These are phyloP conservation scores for Pollenia griseotomentosa DNA, from an alignment of 2,888 invertebrate species.

Conservation along the genomic window DNA sequence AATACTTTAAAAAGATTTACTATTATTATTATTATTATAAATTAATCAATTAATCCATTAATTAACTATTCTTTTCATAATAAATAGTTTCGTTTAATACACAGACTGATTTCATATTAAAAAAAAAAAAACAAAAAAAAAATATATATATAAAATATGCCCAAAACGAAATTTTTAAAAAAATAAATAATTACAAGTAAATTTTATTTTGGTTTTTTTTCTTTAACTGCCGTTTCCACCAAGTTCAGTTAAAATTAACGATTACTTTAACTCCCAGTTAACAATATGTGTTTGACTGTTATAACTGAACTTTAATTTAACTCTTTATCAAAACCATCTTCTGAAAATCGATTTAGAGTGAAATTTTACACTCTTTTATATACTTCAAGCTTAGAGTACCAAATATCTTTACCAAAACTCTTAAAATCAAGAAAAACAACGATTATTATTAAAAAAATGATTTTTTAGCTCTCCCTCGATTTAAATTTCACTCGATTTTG, in stretches of 20 bases:
- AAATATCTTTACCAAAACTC: no score
- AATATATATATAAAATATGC: constrained; percentile 21
- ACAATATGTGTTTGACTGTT: no score
- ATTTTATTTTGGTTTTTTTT: constrained; percentile 33
- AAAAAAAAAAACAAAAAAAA: constrained; percentile 36
- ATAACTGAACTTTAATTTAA: no score
- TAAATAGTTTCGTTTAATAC: constrained; percentile 62
- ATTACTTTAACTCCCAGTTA: not conserved
- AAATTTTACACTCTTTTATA: no score
- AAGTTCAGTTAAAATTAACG: not conserved
- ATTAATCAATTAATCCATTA: constrained; percentile 34
- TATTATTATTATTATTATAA: constrained; percentile 10
- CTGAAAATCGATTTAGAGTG: no score
- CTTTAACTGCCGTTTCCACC: not conserved
- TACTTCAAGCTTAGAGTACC: no score
- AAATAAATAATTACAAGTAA: constrained; percentile 29
- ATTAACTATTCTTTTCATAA: constrained; percentile 57
- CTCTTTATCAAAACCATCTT: no score
- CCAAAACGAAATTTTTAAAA: constrained; percentile 39
- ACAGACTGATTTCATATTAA: constrained; percentile 72
- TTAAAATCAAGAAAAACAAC: no score
- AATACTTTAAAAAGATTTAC: constrained; percentile 8
- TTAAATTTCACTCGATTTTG: no score
- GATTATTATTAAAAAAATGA: no score
- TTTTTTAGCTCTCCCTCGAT: no score